phyloP scores from a whole-genome alignment of 1,140 invertebrate genomes.

The Varroa destructor region DNA sequence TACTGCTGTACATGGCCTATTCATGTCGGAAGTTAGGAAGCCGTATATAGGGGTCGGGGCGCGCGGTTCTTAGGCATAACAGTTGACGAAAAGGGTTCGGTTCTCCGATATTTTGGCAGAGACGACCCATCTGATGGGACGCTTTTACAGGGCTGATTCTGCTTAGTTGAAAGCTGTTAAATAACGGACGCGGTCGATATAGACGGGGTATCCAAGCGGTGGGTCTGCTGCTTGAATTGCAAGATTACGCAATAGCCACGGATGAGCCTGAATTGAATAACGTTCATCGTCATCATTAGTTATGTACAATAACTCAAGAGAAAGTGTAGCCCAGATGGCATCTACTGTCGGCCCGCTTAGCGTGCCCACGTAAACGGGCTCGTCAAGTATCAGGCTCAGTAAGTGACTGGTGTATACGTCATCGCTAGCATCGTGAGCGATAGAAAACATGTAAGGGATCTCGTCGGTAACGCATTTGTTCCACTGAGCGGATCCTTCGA shows the following conservation, averaged over 20 bases:
- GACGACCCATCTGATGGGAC: neutral
- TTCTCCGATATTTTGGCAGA: too few relatives aligned
- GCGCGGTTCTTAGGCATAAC: too few relatives aligned
- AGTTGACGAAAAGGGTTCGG: too few relatives aligned
- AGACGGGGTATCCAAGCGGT: slow-evolving; percentile 47
- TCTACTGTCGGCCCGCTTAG: slow-evolving; percentile 43
- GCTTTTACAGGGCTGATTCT: neutral
- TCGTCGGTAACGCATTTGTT: slow-evolving; percentile 40
- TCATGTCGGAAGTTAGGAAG: too few relatives aligned
- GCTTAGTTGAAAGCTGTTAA: neutral
- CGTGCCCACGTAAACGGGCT: slow-evolving; percentile 41
- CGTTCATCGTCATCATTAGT: slow-evolving; percentile 49
- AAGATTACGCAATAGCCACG: slow-evolving; percentile 44
- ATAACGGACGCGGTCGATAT: slow-evolving; percentile 30
- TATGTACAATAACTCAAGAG: slow-evolving; percentile 46
- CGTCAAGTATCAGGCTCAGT: slow-evolving; percentile 39
- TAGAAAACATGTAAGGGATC: slow-evolving; percentile 42
- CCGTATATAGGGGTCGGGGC: too few relatives aligned
- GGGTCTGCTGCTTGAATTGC: slow-evolving; percentile 47
- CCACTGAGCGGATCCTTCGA: slow-evolving; percentile 41
- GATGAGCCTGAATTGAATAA: slow-evolving; percentile 47
- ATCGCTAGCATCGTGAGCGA: slow-evolving; percentile 41
- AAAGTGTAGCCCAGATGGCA: slow-evolving; percentile 46
- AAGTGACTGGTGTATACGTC: slow-evolving; percentile 42
- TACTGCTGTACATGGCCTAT: too few relatives aligned